phyloP scores from a whole-genome alignment of 2,888 invertebrate genomes.

The Megalurothrips usitatus region DNA sequence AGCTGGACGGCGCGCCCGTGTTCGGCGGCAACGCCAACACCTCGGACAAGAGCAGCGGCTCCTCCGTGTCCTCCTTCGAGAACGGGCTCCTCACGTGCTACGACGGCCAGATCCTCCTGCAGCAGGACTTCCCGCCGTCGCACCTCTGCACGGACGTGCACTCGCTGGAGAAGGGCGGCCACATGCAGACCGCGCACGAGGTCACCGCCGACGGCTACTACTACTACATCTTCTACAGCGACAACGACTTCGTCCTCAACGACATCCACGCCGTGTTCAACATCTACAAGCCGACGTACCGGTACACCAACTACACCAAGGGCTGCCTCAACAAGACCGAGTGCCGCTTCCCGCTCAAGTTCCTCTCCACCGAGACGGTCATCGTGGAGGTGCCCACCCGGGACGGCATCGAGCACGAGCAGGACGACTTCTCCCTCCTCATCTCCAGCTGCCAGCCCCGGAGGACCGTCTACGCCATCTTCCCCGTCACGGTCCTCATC shows the following conservation, averaged over 20 bases:
- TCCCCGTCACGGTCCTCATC: slow-evolving; percentile 70
- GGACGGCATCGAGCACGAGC: slow-evolving; percentile 73
- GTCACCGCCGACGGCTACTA: slow-evolving; percentile 75
- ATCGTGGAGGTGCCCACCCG: slow-evolving; percentile 79
- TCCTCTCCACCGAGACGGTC: slow-evolving; percentile 72
- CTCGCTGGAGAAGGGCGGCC: slow-evolving; percentile 61
- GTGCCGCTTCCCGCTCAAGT: slow-evolving; percentile 67
- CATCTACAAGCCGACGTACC: slow-evolving; percentile 78
- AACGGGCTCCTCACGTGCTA: slow-evolving; percentile 70
- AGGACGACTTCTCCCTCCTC: slow-evolving; percentile 65
- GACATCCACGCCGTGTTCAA: slow-evolving; percentile 79
- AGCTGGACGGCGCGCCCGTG: slow-evolving; percentile 67
- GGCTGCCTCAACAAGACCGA: slow-evolving; percentile 71
- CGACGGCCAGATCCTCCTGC: slow-evolving; percentile 67
- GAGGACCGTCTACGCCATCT: slow-evolving; percentile 71
- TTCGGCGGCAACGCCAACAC: slow-evolving; percentile 64
- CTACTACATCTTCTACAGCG: slow-evolving; percentile 84
- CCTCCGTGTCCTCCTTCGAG: slow-evolving; percentile 78
- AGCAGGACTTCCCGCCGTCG: slow-evolving; percentile 67
- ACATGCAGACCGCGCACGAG: slow-evolving; percentile 65
- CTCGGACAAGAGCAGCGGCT: slow-evolving; percentile 49
- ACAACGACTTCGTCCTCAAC: slow-evolving; percentile 73
- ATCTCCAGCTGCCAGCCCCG: slow-evolving; percentile 76
- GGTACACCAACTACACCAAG: slow-evolving; percentile 65
- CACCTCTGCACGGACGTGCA: slow-evolving; percentile 63